These are phyloP conservation scores for Terrapene triunguis DNA, from an alignment of 2,113 vertebrate species.

Conservation along the genomic window DNA sequence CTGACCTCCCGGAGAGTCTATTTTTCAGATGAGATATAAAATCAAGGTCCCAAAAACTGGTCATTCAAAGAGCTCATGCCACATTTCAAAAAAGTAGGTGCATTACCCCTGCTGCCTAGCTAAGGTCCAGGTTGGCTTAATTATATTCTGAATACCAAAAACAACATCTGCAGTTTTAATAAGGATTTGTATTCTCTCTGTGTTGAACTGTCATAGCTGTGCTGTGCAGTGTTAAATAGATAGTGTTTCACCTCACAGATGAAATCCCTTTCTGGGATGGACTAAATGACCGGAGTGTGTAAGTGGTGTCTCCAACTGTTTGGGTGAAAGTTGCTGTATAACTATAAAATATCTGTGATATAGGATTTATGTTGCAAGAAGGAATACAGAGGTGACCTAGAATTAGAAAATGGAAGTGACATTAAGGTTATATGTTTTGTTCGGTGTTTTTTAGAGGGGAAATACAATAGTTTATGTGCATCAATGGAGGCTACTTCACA, in stretches of 20 bases:
- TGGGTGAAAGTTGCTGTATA: neutral
- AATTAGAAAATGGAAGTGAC: constrained; percentile 37
- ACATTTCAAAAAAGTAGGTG: constrained; percentile 31
- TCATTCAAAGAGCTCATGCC: constrained; percentile 5
- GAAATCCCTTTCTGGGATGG: neutral
- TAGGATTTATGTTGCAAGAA: neutral
- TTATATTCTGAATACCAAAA: neutral
- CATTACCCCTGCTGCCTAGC: neutral
- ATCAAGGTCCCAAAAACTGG: neutral
- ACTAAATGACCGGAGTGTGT: neutral
- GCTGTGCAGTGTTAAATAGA: neutral
- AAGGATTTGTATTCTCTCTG: neutral
- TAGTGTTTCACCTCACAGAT: neutral
- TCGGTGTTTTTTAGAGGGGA: constrained; percentile 44
- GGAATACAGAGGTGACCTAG: constrained; percentile 20
- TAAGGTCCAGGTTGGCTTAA: neutral
- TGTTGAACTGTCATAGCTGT: neutral
- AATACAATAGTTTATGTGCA: constrained; percentile 22
- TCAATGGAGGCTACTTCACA: constrained; percentile 59
- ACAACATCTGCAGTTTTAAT: rapidly evolving
- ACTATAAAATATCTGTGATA: neutral
- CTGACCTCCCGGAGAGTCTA: neutral
- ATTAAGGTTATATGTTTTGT: neutral
- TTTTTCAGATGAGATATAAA: constrained; percentile 10
- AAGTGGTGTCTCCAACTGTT: neutral